Percentiles rank a stretch among this genome's conserved stretches.
Evolutionary conservation across 2,113 vertebrate genomes (phyloP).

Genomic region (Thinocorus orbignyianus): DNA sequence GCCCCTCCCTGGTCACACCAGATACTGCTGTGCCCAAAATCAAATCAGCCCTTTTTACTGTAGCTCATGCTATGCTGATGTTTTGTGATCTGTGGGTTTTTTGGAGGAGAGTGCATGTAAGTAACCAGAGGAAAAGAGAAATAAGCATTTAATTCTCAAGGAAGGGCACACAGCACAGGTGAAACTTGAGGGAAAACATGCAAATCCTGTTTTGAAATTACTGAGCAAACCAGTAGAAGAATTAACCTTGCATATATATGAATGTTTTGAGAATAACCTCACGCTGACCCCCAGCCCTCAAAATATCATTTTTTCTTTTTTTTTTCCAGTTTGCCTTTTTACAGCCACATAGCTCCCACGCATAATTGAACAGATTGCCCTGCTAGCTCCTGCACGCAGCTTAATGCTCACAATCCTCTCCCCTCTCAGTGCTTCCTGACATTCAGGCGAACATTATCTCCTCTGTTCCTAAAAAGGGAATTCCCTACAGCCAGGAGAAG

Average conservation of each 20-base stretch:
- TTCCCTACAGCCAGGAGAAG: constrained; percentile 32
- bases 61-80: background rate
- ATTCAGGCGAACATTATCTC: constrained; percentile 34
- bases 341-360: background rate
- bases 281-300: background rate
- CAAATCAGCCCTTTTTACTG: background rate
- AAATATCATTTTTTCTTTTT: background rate
- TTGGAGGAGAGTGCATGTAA: background rate
- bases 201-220: background rate
- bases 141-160: background rate
- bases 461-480: constrained; percentile 59
- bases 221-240: background rate
- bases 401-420: constrained; percentile 1
- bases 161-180: background rate
- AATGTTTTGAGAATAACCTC: background rate
- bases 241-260: background rate
- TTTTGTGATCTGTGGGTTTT: background rate
- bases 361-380: constrained; percentile 18
- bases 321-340: background rate
- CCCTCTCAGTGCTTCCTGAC: constrained; percentile 12
- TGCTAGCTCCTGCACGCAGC: background rate
- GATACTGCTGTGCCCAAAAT: background rate
- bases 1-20: background rate
- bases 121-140: background rate
- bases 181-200: background rate